phyloP scores from a whole-genome alignment of 2,797 vertebrate genomes.

The Chaunax sp. region DNA sequence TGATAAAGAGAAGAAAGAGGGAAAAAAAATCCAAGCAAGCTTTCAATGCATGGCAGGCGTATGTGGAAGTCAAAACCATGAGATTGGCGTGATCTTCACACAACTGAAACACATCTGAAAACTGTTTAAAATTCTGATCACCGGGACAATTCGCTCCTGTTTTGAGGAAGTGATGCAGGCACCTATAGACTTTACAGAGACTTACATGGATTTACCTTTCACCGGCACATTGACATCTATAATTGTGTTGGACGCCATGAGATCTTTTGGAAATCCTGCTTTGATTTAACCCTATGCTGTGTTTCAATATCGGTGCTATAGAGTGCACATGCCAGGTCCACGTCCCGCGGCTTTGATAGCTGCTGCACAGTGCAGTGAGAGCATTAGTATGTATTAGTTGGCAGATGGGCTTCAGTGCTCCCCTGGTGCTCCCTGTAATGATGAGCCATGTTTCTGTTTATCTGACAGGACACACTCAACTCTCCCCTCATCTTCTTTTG shows the following conservation, averaged over 20 bases:
- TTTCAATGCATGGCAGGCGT: conserved; percentile 50
- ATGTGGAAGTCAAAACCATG: conserved; percentile 44
- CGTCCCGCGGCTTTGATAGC: conserved; percentile 62
- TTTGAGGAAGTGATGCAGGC: conserved; percentile 34
- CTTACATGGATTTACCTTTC: conserved; percentile 35
- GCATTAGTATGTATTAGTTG: conserved; percentile 76
- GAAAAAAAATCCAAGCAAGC: conserved; percentile 30
- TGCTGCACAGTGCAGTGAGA: conserved; percentile 45
- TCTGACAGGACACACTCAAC: conserved; percentile 74
- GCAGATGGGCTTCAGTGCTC: conserved; percentile 73
- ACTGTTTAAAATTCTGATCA: conserved; percentile 37
- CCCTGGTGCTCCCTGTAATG: conserved; percentile 70
- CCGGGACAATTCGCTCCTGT: conserved; percentile 23
- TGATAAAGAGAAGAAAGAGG: background rate
- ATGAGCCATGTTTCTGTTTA: conserved; percentile 79
- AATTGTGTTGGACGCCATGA: conserved; percentile 29
- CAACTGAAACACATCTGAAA: conserved; percentile 42
- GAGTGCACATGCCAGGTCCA: conserved; percentile 28
- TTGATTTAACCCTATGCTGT: conserved; percentile 32
- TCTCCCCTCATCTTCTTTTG: conserved; percentile 70
- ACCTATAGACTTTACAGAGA: conserved; percentile 11
- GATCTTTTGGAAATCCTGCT: conserved; percentile 40
- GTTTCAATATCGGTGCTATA: conserved; percentile 23
- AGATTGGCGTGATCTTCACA: conserved; percentile 38
- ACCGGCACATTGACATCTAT: conserved; percentile 26